Base-by-base conservation (phyloP, 2,797 vertebrate genomes). In the Hapalemur alaotrensis region DNA sequence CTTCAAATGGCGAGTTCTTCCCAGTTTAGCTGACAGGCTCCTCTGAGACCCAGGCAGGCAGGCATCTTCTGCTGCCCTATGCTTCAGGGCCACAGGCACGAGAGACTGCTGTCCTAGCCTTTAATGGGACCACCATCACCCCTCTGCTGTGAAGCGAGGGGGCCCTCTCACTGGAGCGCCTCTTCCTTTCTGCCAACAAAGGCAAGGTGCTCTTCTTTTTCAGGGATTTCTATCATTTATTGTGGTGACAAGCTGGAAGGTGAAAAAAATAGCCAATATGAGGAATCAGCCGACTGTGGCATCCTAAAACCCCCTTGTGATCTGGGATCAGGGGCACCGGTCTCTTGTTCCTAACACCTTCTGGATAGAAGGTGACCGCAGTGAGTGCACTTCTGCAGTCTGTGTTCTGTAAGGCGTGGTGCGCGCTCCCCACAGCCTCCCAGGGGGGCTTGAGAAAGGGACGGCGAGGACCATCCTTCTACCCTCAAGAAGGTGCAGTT, bases 321-420 rank as follows among this genome's bases (percentile, higher is more conserved):
- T 35, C 46, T 32, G 7, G 32, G n/a, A 22, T 25, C 25, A 61
- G 70, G 38, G 57, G 18, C 25, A 18, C 10, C 22, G 11, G 10
- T 28, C 43, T 54, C 69, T 61, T 22, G 38, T 72, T 57, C 22
- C 61, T 63, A 18, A 61, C 5, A 38, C 32, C 35, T 63, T 57
- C 4, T 2, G 32, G 65, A 23, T 2, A 48, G 50, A 69, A 78
- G 28, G 5, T 59, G 30, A 59, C 76, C 6, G 9, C 13, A 32
- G 13, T 12, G 23, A 25, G 0, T 0, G 18, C n/a, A 0, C 11
- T 35, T 11, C 17, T 75, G 48, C 17, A 7, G 32, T 18, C 46
- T n/a, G 76, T 13, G 30, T 69, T 73, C 65, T 54, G 13, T 23
- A 18, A 20, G 15, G 28, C 8, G 25, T 1, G 5, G 12, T 10